Evolutionary conservation across 2,113 vertebrate genomes (phyloP).

Genomic region (Procavia capensis): DNA sequence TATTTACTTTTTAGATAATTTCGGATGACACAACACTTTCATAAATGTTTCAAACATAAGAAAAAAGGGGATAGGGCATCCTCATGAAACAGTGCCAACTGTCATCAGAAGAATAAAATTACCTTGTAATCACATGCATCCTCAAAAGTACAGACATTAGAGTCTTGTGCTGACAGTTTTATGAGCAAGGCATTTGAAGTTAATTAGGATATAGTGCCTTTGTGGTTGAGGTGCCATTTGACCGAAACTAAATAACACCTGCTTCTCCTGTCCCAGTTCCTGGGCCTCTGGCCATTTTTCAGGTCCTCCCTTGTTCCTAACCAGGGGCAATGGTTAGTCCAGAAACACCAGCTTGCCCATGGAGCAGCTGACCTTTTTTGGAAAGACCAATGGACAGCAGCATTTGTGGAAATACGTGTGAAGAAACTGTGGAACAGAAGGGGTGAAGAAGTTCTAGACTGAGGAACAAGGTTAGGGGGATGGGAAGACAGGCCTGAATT

Average conservation of each 20-base stretch:
- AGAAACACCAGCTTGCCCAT: neutral
- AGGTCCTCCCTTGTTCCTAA: neutral
- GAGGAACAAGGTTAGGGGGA: neutral
- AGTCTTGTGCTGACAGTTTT: slow-evolving; percentile 78
- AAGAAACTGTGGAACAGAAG: neutral
- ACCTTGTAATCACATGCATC: slow-evolving; percentile 84
- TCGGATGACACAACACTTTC: slow-evolving; percentile 7
- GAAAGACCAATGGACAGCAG: slow-evolving; percentile 42
- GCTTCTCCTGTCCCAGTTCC: neutral
- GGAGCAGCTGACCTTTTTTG: neutral
- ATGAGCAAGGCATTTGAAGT: slow-evolving; percentile 80
- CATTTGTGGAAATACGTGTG: neutral
- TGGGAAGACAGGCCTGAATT: neutral
- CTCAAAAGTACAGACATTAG: slow-evolving; percentile 83
- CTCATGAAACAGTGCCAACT: slow-evolving; percentile 67
- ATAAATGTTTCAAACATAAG: slow-evolving; percentile 43
- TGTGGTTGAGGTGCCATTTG: slow-evolving; percentile 63
- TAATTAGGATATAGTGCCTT: slow-evolving; percentile 81
- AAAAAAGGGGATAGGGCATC: slow-evolving; percentile 7
- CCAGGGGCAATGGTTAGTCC: neutral
- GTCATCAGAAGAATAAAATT: slow-evolving; percentile 75
- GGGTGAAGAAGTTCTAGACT: neutral
- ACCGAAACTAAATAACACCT: slow-evolving; percentile 69
- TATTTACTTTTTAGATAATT: slow-evolving; percentile 25
- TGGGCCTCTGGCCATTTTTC: neutral